phyloP scores from a whole-genome alignment of 1,140 invertebrate species.

The Trichogramma pretiosum region DNA sequence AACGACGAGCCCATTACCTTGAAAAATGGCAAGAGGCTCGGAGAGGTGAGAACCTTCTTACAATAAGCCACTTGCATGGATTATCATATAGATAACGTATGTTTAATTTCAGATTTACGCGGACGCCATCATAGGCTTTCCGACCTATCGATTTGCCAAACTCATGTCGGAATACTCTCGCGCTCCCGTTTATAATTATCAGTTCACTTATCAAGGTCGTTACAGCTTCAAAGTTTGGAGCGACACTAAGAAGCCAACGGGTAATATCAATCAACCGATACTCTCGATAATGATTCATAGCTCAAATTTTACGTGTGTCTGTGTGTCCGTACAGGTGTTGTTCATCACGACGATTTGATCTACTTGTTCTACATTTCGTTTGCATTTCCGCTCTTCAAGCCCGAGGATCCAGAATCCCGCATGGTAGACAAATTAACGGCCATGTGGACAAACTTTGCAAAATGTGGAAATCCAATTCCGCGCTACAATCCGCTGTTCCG shows the following conservation, averaged over 20 bases:
- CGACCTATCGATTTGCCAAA: conserved; percentile 22
- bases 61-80: background rate
- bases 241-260: conserved; percentile 27
- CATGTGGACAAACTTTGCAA: conserved; percentile 33
- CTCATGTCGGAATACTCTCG: conserved; percentile 18
- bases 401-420: conserved; percentile 26
- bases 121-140: conserved; percentile 22
- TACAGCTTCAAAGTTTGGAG: conserved; percentile 22
- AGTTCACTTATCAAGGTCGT: conserved; percentile 28
- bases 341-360: conserved; percentile 54
- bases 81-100: background rate
- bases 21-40: conserved; percentile 23
- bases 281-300: too few species aligned
- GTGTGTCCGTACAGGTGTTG: conserved; percentile 39
- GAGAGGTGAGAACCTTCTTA: conserved; percentile 22
- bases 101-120: conserved; percentile 22
- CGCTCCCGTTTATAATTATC: conserved; percentile 26
- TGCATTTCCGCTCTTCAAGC: conserved; percentile 30
- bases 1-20: conserved; percentile 31
- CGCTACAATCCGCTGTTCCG: conserved; percentile 25
- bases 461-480: conserved; percentile 32
- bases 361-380: conserved; percentile 48
- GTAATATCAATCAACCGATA: conserved; percentile 18
- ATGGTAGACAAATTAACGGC: conserved; percentile 28
- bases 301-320: too few species aligned